A percentile compares a stretch with the other conserved stretches of the same genome.
Conservation (phyloP, 2,888 invertebrate genomes). For the Cephalotes varians region DNA sequence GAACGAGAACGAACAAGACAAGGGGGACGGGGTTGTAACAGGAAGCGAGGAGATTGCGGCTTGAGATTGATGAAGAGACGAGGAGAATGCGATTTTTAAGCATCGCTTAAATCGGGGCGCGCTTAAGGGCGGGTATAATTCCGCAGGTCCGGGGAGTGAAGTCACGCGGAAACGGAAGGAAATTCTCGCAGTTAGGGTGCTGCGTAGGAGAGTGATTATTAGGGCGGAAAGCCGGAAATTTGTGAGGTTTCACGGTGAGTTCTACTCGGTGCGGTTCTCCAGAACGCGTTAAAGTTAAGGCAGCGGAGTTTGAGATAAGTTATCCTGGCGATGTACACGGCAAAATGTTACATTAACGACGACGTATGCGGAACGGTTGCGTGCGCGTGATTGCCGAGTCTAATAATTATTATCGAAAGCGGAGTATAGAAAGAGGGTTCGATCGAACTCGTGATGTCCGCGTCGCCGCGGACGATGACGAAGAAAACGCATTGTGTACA, state of each 20-base stretch:
- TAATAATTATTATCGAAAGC: constrained; percentile 28
- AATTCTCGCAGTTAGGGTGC: constrained; percentile 43
- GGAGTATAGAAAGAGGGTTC: not conserved
- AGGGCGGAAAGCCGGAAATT: constrained; percentile 51
- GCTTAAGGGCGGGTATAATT: constrained; percentile 40
- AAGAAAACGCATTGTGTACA: constrained; percentile 36
- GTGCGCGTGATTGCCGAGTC: constrained; percentile 20
- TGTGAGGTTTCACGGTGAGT: constrained; percentile 39
- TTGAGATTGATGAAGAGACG: constrained; percentile 53
- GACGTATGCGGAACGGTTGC: not conserved
- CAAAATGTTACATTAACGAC: not conserved
- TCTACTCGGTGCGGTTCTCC: not conserved
- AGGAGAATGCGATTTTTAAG: constrained; percentile 51
- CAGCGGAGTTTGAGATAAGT: constrained; percentile 5
- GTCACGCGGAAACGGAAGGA: constrained; percentile 51
- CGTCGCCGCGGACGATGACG: constrained; percentile 44
- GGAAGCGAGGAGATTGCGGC: constrained; percentile 43
- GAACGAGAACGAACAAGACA: constrained; percentile 35
- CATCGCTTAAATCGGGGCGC: constrained; percentile 39
- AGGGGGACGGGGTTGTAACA: constrained; percentile 46
- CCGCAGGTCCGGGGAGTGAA: constrained; percentile 23
- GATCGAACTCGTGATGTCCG: constrained; percentile 34
- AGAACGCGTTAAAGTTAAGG: not conserved
- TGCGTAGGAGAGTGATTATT: constrained; percentile 47
- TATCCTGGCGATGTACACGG: not conserved